Conservation (phyloP, 2,113 vertebrate genomes). For the Gasterosteus nipponicus region DNA sequence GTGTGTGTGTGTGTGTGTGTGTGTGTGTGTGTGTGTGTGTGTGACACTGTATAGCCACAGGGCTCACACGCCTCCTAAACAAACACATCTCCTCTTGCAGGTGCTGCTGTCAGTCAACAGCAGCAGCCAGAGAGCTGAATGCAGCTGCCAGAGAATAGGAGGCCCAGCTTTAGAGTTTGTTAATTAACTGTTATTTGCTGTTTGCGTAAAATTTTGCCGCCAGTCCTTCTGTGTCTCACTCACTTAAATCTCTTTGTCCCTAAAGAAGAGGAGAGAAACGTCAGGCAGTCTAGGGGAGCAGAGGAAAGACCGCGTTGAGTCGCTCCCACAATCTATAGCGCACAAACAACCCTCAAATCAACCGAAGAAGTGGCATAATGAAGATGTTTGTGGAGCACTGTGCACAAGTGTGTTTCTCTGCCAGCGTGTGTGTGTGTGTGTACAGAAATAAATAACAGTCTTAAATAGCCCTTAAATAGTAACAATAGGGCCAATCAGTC, state of each 20-base stretch:
- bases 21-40: conserved; percentile 5
- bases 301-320: conserved; percentile 19
- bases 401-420: conserved; percentile 21
- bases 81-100: conserved; percentile 39
- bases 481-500: conserved; percentile 76
- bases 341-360: conserved; percentile 61
- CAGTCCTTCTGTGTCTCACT: conserved; percentile 6
- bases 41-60: conserved; percentile 16
- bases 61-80: conserved; percentile 52
- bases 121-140: conserved; percentile 10
- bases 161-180: conserved; percentile 15
- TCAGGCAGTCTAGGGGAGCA: conserved; percentile 28
- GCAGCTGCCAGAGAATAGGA: not conserved
- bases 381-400: conserved; percentile 38
- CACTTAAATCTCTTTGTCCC: conserved; percentile 14
- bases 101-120: conserved; percentile 34
- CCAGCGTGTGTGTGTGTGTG: conserved; percentile 18
- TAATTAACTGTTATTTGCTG: conserved; percentile 56
- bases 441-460: conserved; percentile 32
- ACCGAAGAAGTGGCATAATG: conserved; percentile 51
- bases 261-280: conserved; percentile 63
- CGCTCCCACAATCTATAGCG: conserved; percentile 30
- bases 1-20: not conserved
- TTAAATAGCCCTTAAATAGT: conserved; percentile 37
- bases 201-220: conserved; percentile 40